Conservation (phyloP, 2,113 vertebrate species). For the Geococcyx californianus region DNA sequence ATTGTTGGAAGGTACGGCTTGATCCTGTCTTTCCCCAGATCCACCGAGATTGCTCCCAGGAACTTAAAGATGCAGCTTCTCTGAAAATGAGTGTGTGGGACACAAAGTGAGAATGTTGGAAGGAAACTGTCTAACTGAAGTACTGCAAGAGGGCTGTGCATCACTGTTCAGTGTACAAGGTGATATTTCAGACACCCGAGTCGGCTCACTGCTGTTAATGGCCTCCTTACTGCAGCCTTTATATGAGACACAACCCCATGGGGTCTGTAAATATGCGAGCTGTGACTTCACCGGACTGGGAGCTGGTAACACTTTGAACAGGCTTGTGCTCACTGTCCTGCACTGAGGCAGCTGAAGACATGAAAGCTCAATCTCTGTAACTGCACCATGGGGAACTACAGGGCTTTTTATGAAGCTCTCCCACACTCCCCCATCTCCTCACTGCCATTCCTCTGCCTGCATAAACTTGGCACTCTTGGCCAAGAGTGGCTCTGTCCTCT, state of each 20-base stretch:
- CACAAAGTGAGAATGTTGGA: background rate
- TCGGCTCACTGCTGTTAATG: background rate
- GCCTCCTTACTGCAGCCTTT: background rate
- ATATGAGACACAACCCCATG: background rate
- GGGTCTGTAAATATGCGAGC: background rate
- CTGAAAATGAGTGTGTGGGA: constrained; percentile 68
- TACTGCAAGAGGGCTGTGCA: background rate
- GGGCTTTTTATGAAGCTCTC: background rate
- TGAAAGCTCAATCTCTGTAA: background rate
- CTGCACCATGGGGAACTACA: background rate
- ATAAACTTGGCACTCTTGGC: background rate
- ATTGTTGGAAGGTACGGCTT: constrained; percentile 86
- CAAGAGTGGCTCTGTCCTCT: background rate
- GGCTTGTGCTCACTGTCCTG: background rate
- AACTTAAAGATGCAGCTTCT: constrained; percentile 96
- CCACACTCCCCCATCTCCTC: background rate
- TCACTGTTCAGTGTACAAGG: background rate
- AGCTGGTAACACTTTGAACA: background rate
- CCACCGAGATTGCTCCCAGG: constrained; percentile 89
- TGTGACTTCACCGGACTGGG: background rate
- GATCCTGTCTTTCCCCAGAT: constrained; percentile 88
- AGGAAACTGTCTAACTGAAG: background rate
- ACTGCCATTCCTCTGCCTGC: background rate
- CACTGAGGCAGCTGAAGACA: background rate
- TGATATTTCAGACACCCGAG: background rate